Base-by-base conservation (phyloP, 2,888 invertebrate species). In the Patella depressa region DNA sequence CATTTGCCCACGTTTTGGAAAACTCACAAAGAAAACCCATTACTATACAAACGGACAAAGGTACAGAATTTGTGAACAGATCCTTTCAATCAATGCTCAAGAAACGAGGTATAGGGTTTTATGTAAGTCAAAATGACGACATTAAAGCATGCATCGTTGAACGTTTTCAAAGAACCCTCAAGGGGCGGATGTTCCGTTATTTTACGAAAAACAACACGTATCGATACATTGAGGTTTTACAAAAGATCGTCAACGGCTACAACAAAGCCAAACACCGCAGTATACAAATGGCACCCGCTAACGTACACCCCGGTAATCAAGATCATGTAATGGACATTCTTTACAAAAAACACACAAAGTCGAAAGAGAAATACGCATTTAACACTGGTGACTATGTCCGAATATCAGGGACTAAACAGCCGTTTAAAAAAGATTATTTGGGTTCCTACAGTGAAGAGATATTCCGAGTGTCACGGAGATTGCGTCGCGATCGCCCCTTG, bases 201-300 rank as follows among this genome's bases (percentile, higher is more conserved):
- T 24, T 24, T 24, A 24, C 24, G 24, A 24, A 24, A 24, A 24
- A 24, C 24, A 24, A 24, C 24, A 24, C 24, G 24, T 24, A 24
- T 24, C 24, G 24, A 74, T 81, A 78, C 71, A 53, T 77, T 15
- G 76, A 78, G 12, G 72, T 70, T 15, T 55, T 80, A 74, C 76
- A 65, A 11, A 70, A 78, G 45, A 53, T 79, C 5, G 70, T 82
- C 19, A 54, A 72, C 15, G 73, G 76, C 15, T 82, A 78, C 75
- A 84, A 84, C 76, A 74, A 76, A 3, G 55, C 75, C 1, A 65
- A 72, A n/a, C 80, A 82, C 72, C 54, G 78, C 14, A 82, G 74
- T 70, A 79, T 82, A 14, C 17, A 75, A 69, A 74, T 73, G 71
- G 74, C 75, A 0, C 80, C 82, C n/a, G 72, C 24, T n/a, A 59